phyloP scores from a whole-genome alignment of 2,113 vertebrate species.

The Copsychus sechellarum region DNA sequence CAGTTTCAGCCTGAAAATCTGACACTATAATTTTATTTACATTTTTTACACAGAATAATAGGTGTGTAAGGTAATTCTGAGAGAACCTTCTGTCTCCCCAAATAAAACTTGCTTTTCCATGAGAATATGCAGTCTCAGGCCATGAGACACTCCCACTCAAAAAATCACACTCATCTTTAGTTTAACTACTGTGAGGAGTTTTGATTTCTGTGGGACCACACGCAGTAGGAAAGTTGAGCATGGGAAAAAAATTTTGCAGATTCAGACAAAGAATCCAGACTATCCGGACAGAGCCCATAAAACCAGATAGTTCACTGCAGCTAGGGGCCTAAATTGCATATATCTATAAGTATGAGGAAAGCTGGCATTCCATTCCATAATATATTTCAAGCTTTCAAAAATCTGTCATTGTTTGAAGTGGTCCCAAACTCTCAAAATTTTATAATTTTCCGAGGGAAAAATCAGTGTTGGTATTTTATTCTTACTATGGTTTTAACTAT shows the following conservation, averaged over 20 bases:
- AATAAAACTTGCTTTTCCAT: neutral
- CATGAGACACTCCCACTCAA: neutral
- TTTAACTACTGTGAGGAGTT: neutral
- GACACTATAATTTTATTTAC: neutral
- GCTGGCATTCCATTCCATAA: neutral
- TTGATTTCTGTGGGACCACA: conserved; percentile 42
- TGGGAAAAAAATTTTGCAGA: neutral
- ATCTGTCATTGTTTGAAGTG: neutral
- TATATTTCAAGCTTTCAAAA: neutral
- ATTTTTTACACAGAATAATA: neutral
- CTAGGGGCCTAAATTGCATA: neutral
- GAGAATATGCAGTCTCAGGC: neutral
- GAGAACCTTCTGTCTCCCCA: neutral
- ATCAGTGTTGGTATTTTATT: neutral
- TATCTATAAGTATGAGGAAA: neutral
- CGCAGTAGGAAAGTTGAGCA: conserved; percentile 11
- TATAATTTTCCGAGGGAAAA: neutral
- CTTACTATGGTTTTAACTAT: neutral
- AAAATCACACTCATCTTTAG: neutral
- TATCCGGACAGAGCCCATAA: conserved; percentile 14
- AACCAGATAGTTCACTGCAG: neutral
- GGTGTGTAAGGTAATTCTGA: neutral
- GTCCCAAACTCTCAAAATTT: neutral
- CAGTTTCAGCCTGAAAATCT: neutral
- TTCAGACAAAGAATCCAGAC: conserved; percentile 30